phyloP scores from a whole-genome alignment of 1,140 invertebrate genomes.

The Heliconius eleuchia region DNA sequence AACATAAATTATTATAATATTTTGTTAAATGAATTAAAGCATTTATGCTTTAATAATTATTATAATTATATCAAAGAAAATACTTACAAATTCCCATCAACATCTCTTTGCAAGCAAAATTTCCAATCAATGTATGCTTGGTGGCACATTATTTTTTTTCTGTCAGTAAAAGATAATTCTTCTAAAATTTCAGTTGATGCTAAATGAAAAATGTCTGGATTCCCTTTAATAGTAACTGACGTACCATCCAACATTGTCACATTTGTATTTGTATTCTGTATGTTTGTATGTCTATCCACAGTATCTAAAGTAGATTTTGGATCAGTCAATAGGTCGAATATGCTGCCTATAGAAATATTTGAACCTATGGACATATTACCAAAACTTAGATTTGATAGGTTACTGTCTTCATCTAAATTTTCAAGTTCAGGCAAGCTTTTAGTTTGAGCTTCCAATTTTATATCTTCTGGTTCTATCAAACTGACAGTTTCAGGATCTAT shows the following conservation, averaged over 20 bases:
- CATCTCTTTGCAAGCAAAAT: constrained; percentile 50
- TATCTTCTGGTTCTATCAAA: constrained; percentile 10
- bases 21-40: too few relatives aligned
- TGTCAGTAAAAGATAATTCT: constrained; percentile 35
- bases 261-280: not conserved
- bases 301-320: constrained; percentile 43
- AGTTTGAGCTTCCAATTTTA: not conserved
- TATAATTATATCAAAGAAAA: not conserved
- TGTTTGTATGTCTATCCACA: constrained; percentile 49
- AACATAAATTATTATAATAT: too few relatives aligned
- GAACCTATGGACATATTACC: constrained; percentile 48
- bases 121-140: constrained; percentile 61
- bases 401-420: constrained; percentile 52
- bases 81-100: constrained; percentile 66
- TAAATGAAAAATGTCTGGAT: constrained; percentile 53
- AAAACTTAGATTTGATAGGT: constrained; percentile 49
- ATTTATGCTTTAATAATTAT: too few relatives aligned
- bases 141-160: constrained; percentile 47
- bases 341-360: constrained; percentile 44
- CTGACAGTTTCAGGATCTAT: constrained; percentile 29
- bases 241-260: constrained; percentile 47
- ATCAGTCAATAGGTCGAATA: constrained; percentile 36
- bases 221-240: constrained; percentile 40
- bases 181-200: constrained; percentile 48
- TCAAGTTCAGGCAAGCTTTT: not conserved